A percentile compares a stretch with the other conserved stretches of the same genome.
Conservation (phyloP, 2,888 invertebrate genomes). For the Sclerodermus sp. region DNA sequence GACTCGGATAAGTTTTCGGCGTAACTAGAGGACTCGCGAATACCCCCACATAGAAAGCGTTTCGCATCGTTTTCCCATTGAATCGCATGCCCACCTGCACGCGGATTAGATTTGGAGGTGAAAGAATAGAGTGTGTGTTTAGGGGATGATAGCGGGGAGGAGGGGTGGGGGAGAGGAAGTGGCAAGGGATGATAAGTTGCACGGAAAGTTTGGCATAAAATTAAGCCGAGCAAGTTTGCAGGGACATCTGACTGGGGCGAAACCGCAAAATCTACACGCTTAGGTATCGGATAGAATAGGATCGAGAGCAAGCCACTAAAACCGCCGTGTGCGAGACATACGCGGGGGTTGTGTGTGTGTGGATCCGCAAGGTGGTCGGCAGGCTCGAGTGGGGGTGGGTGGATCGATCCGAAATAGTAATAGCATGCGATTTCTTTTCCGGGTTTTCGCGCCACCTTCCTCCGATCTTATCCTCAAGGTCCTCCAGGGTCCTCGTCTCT, state of each 20-base stretch:
- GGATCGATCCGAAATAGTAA: constrained; percentile 24
- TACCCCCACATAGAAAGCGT: too few relatives aligned
- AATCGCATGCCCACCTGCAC: too few relatives aligned
- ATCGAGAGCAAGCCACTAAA: constrained; percentile 10
- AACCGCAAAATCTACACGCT: constrained; percentile 19
- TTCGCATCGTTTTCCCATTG: too few relatives aligned
- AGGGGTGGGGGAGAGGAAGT: too few relatives aligned
- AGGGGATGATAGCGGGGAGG: too few relatives aligned
- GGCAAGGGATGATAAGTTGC: background rate
- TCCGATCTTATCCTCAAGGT: background rate
- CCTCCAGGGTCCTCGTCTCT: background rate
- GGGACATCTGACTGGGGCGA: constrained; percentile 10
- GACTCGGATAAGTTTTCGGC: too few relatives aligned
- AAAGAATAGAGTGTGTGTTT: too few relatives aligned
- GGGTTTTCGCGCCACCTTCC: too few relatives aligned
- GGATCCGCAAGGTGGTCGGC: constrained; percentile 3
- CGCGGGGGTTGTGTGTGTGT: constrained; percentile 4
- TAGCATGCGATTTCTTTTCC: constrained; percentile 15
- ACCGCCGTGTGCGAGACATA: constrained; percentile 6
- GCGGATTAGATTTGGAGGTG: too few relatives aligned
- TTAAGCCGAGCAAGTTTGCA: constrained; percentile 6
- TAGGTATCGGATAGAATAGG: constrained; percentile 12
- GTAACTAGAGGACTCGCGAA: too few relatives aligned
- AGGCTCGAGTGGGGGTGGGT: background rate
- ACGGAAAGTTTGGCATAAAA: constrained; percentile 5